Base-by-base conservation (phyloP, 2,797 vertebrate species). In the Knipowitschia caucasica region DNA sequence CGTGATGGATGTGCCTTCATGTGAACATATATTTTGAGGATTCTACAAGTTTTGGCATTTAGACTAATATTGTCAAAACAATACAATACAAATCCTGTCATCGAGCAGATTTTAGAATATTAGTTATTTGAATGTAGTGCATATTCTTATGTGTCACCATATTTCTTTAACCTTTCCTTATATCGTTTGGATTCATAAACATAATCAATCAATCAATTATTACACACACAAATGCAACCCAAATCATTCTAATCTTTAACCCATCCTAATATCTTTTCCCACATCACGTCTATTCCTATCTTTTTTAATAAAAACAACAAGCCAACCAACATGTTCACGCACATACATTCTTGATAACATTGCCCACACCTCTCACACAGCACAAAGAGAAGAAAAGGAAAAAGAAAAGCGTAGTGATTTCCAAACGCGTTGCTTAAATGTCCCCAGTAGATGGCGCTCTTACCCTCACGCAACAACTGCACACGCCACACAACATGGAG, bases 371-470 rank as follows among this genome's bases (percentile, higher is more conserved):
- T 39, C 15, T 23, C 20, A 34, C 5, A 5, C n/a, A 38, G 26
- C 33, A 51, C 31, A 51, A 51, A 51, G n/a, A n/a, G n/a, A n/a
- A n/a, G n/a, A n/a, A n/a, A n/a, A n/a, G n/a, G n/a, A n/a, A n/a
- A n/a, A n/a, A n/a, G 33, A 51, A 36, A 25, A 39, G 36, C 17
- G 7, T 2, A 17, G 25, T 18, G 18, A 33, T 26, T 4, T 4
- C 3, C 29, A 21, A 9, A 31, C 68, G 79, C 38, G 17, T 36
- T 83, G 18, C 50, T 33, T 33, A n/a, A 2, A 3, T 30, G 9
- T 45, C 11, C 51, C 80, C 83, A 79, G 73, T 63, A 86, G 83
- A 66, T 71, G 78, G 83, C 27, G 83, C 33, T 25, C 80, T 67
- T 46, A 63, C 54, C 56, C 49, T 0, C 67, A 55, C 33, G 65